Percentiles rank a stretch among this genome's conserved stretches.
Conservation (phyloP, 2,113 vertebrate species). For the Ellobius talpinus region DNA sequence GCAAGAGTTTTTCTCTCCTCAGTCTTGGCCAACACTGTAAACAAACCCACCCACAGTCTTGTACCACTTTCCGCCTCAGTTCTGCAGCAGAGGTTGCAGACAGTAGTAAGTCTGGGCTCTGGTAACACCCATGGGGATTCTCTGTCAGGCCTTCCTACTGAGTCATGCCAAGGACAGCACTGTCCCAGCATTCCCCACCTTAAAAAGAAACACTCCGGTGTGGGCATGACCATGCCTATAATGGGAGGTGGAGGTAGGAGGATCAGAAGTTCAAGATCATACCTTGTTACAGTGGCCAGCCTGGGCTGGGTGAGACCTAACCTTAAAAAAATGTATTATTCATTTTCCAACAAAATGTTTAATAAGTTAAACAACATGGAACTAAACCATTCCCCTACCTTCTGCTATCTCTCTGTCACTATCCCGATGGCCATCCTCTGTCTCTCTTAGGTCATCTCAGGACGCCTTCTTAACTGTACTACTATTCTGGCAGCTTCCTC, state of each 20-base stretch:
- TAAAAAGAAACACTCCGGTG: background rate
- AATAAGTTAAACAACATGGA: background rate
- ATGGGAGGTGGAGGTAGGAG: background rate
- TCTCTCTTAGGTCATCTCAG: background rate
- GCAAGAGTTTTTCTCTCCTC: background rate
- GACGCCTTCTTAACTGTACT: background rate
- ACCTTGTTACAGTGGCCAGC: no score
- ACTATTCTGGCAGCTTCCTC: background rate
- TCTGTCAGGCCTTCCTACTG: background rate
- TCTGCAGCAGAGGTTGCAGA: background rate
- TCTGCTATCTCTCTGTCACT: background rate
- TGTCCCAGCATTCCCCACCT: background rate
- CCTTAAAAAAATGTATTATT: background rate
- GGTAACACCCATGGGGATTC: background rate
- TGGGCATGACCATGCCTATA: background rate
- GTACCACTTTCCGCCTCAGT: no score
- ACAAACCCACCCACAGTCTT: background rate
- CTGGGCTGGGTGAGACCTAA: no score
- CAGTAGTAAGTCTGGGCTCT: background rate
- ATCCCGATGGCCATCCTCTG: background rate
- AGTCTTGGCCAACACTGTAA: background rate
- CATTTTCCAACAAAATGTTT: background rate
- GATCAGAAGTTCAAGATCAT: background rate
- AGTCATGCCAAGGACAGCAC: background rate
- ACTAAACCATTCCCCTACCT: background rate